Conservation (phyloP, 1,140 invertebrate genomes). For the Melanaphis sacchari region DNA sequence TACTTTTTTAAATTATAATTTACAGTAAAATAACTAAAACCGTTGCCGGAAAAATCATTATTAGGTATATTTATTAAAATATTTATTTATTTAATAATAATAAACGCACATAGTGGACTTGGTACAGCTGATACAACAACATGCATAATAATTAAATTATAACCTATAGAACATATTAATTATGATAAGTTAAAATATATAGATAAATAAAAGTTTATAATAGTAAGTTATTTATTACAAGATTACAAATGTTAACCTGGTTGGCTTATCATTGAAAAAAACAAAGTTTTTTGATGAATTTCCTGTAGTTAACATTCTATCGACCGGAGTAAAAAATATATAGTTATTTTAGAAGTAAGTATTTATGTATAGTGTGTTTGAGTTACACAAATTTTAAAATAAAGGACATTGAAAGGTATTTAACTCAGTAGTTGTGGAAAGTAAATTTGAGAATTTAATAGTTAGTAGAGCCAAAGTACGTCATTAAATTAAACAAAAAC, state of each 20-base stretch:
- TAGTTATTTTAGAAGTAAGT: neutral
- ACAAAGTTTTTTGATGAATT: neutral
- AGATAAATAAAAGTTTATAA: no score
- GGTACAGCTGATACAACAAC: no score
- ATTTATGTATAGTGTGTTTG: neutral
- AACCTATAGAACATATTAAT: no score
- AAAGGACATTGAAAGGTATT: neutral
- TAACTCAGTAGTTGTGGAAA: neutral
- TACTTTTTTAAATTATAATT: no score
- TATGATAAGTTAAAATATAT: no score
- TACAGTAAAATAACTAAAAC: no score
- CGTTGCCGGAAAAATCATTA: no score
- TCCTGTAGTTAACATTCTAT: neutral
- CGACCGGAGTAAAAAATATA: neutral
- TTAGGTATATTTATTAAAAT: no score
- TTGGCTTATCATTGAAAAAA: neutral
- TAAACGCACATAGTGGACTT: no score
- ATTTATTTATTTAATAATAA: no score
- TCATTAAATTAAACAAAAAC: no score
- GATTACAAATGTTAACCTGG: neutral
- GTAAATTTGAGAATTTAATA: neutral
- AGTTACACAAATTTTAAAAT: neutral
- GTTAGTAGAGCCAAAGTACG: neutral
- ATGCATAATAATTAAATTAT: no score
- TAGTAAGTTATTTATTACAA: neutral